Percentiles rank a stretch among this genome's conserved stretches.
phyloP scores from a whole-genome alignment of 1,140 invertebrate genomes.

The Sarcophaga peregrina region DNA sequence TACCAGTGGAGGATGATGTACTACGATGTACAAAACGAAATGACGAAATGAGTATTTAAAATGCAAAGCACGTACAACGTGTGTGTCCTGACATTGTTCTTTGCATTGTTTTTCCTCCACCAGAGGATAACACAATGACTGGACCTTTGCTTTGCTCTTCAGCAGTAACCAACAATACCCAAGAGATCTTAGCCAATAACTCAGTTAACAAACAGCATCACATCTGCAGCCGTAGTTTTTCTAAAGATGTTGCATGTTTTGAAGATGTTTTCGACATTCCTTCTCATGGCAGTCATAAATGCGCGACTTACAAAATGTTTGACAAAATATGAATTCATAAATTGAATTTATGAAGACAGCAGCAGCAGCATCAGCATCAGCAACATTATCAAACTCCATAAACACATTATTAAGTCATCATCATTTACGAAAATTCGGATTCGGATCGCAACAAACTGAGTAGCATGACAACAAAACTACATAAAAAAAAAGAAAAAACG shows the following conservation, averaged over 20 bases:
- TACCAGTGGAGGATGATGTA: background rate
- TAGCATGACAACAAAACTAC: too few relatives aligned
- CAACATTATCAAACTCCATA: conserved; percentile 37
- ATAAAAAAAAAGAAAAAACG: background rate
- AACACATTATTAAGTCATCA: conserved; percentile 42
- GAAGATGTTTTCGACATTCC: conserved; percentile 19
- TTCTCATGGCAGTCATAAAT: conserved; percentile 40
- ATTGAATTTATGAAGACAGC: conserved; percentile 42
- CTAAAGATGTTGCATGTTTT: background rate
- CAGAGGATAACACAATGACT: background rate
- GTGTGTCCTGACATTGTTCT: conserved; percentile 58
- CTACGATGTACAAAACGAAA: conserved; percentile 45
- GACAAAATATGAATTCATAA: conserved; percentile 42
- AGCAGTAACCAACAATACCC: background rate
- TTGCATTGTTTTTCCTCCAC: conserved; percentile 5
- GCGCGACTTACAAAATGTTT: conserved; percentile 41
- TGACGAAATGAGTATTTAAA: conserved; percentile 57
- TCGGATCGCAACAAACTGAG: too few relatives aligned
- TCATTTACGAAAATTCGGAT: conserved; percentile 38
- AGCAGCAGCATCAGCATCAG: too few relatives aligned
- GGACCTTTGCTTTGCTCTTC: too few relatives aligned
- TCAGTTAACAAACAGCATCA: background rate
- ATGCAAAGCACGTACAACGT: conserved; percentile 65
- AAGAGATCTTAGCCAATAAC: background rate
- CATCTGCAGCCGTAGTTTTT: conserved; percentile 19